A percentile compares a stretch with the other conserved stretches of the same genome.
Conservation (phyloP, 2,113 vertebrate genomes). For the Eleginops maclovinus region DNA sequence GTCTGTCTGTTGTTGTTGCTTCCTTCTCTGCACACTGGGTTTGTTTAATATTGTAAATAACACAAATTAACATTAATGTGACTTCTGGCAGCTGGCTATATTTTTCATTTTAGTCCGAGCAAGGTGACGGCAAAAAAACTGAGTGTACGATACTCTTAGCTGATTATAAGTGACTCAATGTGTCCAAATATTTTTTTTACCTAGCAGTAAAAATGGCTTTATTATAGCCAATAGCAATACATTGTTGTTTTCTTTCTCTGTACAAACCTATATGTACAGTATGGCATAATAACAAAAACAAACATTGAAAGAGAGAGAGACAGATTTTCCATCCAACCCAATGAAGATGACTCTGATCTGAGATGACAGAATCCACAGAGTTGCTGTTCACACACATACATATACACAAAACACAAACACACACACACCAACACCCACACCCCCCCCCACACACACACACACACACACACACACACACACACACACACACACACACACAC, state of each 20-base stretch:
- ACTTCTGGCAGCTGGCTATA: too few species aligned
- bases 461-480: conserved; percentile 12
- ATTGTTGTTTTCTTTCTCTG: background rate
- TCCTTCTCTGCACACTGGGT: background rate
- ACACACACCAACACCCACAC: background rate
- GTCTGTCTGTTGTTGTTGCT: conserved; percentile 35
- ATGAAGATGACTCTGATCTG: conserved; percentile 56
- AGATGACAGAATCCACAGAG: conserved; percentile 53
- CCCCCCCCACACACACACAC: background rate
- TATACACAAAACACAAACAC: conserved; percentile 12
- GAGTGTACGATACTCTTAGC: background rate
- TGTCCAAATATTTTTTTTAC: background rate
- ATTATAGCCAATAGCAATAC: background rate
- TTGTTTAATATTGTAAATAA: background rate
- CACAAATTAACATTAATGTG: background rate
- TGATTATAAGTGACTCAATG: background rate
- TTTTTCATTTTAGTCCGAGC: background rate
- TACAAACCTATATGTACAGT: background rate
- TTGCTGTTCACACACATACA: conserved; percentile 2
- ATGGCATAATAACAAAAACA: too few species aligned
- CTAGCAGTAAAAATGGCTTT: background rate
- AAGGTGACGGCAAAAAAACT: background rate
- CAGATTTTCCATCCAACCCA: conserved; percentile 34
- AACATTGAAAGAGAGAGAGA: conserved; percentile 9
- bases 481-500: conserved; percentile 32